phyloP scores from a whole-genome alignment of 2,797 vertebrate genomes.

The Coilia nasus region DNA sequence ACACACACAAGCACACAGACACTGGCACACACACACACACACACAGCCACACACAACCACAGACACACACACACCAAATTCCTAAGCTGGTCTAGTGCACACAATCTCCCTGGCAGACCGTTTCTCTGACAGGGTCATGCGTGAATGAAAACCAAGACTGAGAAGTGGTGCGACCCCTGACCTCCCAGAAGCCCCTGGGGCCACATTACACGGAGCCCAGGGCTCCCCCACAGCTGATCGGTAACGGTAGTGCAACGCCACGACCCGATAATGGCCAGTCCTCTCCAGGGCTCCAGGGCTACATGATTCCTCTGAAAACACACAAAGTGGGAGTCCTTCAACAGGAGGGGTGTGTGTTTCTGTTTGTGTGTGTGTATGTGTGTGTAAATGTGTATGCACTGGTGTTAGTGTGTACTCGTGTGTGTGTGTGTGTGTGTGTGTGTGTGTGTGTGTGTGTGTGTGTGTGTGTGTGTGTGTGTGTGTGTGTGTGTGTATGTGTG shows the following conservation, averaged over 20 bases:
- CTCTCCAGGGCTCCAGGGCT: constrained; percentile 46
- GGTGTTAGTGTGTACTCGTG: too few relatives aligned
- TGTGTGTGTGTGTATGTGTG: too few relatives aligned
- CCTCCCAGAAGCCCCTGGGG: constrained; percentile 58
- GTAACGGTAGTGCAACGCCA: constrained; percentile 57
- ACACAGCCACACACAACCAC: not conserved
- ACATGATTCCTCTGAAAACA: constrained; percentile 45
- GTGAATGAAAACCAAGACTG: constrained; percentile 48
- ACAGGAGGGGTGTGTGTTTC: constrained; percentile 1
- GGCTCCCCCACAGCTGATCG: constrained; percentile 61
- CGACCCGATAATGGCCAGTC: constrained; percentile 45
- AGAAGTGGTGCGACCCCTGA: constrained; percentile 62
- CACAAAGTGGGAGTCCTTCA: constrained; percentile 30
- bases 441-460: not conserved
- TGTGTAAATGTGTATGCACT: not conserved
- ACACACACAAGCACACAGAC: constrained; percentile 31
- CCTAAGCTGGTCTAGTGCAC: constrained; percentile 20
- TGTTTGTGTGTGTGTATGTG: not conserved
- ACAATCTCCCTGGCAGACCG: constrained; percentile 35
- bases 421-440: constrained; percentile 2
- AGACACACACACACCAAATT: constrained; percentile 8
- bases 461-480: too few relatives aligned
- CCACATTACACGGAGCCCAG: constrained; percentile 67
- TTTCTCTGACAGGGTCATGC: constrained; percentile 47
- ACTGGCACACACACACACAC: constrained; percentile 7